Base-by-base conservation (phyloP, 2,113 vertebrate genomes). In the Euleptes europaea region DNA sequence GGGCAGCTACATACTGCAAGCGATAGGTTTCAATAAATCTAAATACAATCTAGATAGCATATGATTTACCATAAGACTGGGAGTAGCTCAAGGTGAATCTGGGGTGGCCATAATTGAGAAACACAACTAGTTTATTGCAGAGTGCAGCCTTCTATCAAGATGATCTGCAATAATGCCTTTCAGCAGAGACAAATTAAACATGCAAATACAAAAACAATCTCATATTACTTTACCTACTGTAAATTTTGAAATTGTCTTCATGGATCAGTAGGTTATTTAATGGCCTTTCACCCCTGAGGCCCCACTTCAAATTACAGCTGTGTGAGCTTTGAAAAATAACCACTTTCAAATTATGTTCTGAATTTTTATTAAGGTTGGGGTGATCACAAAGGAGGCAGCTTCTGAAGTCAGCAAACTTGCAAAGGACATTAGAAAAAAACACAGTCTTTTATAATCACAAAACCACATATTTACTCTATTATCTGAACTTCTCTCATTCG, bases 241-340 rank as follows among this genome's bases (percentile, higher is more conserved):
- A 94, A 31, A 82, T 90, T 92, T 90, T 91, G 33, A 94, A 91
- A 90, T 92, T 90, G 35, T 92, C 87, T 94, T 93, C 88, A 90
- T 87, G 88, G 89, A 93, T 94, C 91, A 90, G 85, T 91, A 91
- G 74, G 66, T 87, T 93, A 88, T 90, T 92, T 94, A 94, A 93
- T 92, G 86, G 76, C 77, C 89, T 94, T 93, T 94, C 88, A 94
- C 63, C 79, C 87, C 72, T 69, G 80, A 95, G 86, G 90, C 83
- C 76, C 85, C 72, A 85, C 63, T 93, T 90, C 80, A 94, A 95
- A 92, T 94, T 91, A 93, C 89, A 93, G 86, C 49, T 90, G 54
- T 83, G n/a, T 84, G 83, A 90, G 49, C 31, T 92, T 86, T 94
- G 78, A 95, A 85, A 88, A 93, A 85, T 84, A 93, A 94, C 78